These are phyloP conservation scores for Macrocentrus cingulum DNA, from an alignment of 1,140 invertebrate species.

Conservation along the genomic window DNA sequence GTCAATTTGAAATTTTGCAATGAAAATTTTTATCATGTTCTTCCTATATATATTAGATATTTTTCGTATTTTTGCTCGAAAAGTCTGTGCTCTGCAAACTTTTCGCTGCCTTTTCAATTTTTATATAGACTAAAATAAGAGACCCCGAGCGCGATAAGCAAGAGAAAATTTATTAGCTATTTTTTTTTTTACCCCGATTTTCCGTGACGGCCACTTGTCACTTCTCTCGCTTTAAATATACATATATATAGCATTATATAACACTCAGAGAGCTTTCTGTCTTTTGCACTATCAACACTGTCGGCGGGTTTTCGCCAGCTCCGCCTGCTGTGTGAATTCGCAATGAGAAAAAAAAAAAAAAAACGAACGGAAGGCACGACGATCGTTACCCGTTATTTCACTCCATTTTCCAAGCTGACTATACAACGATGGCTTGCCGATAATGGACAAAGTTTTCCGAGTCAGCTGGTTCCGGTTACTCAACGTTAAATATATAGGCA, in stretches of 20 bases:
- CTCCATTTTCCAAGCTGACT: conserved; percentile 29
- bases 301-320: neutral
- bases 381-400: conserved; percentile 33
- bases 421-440: conserved; percentile 19
- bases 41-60: too few relatives aligned
- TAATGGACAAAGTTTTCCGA: conserved; percentile 32
- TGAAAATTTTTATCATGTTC: too few relatives aligned
- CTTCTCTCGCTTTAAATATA: conserved; percentile 2
- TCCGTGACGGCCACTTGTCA: too few relatives aligned
- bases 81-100: too few relatives aligned
- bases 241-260: too few relatives aligned
- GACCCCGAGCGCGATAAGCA: too few relatives aligned
- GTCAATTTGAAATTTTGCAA: too few relatives aligned
- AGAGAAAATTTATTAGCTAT: too few relatives aligned
- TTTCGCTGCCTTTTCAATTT: too few relatives aligned
- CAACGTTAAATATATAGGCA: neutral
- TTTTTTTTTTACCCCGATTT: too few relatives aligned
- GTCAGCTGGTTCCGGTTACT: conserved; percentile 26
- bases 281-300: neutral
- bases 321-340: conserved; percentile 9
- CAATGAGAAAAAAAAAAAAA: conserved; percentile 13
- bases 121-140: too few relatives aligned
- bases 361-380: conserved; percentile 21
- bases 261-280: conserved; percentile 6
- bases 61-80: too few relatives aligned